Evolutionary conservation across 2,113 vertebrate species (phyloP).

Genomic region (Hippotragus niger): DNA sequence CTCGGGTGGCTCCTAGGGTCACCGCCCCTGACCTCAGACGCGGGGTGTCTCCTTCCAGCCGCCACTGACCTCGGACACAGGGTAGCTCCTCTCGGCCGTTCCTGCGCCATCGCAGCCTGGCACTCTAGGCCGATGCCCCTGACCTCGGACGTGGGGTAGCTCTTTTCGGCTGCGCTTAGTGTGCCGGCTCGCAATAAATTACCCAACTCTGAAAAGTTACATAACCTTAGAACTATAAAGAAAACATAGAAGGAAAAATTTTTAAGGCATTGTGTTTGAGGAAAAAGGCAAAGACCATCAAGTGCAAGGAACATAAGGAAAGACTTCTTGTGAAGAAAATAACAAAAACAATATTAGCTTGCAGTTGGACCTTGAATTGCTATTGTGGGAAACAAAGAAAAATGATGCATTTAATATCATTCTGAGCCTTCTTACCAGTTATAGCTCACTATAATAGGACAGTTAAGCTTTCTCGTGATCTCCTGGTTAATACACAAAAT

Average conservation of each 20-base stretch:
- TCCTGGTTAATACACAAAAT: neutral
- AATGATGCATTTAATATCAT: neutral
- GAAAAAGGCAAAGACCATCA: neutral
- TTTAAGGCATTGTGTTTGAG: neutral
- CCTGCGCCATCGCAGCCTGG: no score
- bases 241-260: neutral
- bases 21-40: no score
- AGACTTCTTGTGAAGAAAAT: neutral
- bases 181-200: neutral
- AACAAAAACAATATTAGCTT: neutral
- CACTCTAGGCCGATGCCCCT: no score
- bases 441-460: neutral
- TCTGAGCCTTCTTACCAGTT: neutral
- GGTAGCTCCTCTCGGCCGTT: no score
- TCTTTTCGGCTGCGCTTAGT: fast-evolving
- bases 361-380: neutral
- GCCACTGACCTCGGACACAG: no score
- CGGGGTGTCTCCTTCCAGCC: no score
- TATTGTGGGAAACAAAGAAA: neutral
- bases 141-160: no score
- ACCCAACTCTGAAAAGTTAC: neutral
- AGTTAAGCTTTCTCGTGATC: neutral
- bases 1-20: no score
- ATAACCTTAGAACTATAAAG: neutral
- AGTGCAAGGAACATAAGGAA: neutral